Conservation (phyloP, 64 coral and sea anemone genomes). For the Montipora efflorescens region DNA sequence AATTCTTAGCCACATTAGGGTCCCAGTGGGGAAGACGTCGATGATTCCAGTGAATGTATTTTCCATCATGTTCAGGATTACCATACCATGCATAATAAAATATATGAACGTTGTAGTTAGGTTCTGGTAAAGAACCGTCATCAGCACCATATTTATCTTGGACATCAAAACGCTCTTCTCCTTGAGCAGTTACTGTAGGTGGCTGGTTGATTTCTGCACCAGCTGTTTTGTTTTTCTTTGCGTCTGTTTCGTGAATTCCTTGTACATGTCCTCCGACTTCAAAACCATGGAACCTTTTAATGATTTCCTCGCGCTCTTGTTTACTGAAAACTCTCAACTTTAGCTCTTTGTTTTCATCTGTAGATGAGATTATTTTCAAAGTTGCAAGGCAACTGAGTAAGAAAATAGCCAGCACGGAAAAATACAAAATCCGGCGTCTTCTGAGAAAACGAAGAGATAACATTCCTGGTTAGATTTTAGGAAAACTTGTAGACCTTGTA, state of each 20-base stretch:
- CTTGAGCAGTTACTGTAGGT: not conserved
- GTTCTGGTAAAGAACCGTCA: slow-evolving; percentile 41
- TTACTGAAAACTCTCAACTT: not conserved
- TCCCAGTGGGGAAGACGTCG: slow-evolving; percentile 87
- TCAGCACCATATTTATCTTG: not conserved
- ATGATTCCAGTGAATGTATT: slow-evolving; percentile 97
- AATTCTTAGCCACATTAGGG: slow-evolving; percentile 62
- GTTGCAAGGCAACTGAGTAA: slow-evolving; percentile 36
- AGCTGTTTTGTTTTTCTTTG: not conserved
- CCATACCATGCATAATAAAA: slow-evolving; percentile 99
- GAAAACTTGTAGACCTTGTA: not conserved
- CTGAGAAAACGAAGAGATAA: slow-evolving; percentile 15
- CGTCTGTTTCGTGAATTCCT: not conserved
- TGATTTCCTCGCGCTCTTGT: not conserved
- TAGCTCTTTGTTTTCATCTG: not conserved
- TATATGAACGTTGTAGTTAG: slow-evolving; percentile 89
- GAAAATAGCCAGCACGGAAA: slow-evolving; percentile 24
- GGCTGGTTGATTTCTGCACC: not conserved
- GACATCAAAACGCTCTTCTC: not conserved
- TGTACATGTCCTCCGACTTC: not conserved
- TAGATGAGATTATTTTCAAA: slow-evolving; percentile 23
- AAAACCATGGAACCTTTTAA: not conserved
- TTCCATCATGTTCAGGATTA: slow-evolving; percentile 83
- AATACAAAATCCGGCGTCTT: slow-evolving; percentile 33
- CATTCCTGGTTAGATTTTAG: not conserved